Percentiles rank a stretch among this genome's conserved stretches.
These are phyloP conservation scores for Eristalis tenax DNA, from an alignment of 2,888 invertebrate genomes.

Conservation along the genomic window DNA sequence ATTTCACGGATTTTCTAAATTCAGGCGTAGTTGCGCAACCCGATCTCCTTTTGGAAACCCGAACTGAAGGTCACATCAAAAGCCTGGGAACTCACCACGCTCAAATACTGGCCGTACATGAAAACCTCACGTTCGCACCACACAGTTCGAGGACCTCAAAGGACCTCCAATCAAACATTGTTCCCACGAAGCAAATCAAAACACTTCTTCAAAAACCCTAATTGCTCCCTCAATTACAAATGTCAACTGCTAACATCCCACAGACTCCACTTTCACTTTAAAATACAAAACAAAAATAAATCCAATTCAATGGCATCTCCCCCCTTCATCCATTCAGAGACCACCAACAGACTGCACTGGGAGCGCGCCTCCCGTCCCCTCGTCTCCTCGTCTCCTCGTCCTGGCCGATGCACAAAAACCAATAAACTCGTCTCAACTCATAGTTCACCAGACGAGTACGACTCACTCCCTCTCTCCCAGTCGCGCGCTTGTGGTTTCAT, in stretches of 20 bases:
- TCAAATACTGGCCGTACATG: neutral
- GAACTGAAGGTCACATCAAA: neutral
- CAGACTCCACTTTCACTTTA: conserved; percentile 57
- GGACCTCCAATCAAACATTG: neutral
- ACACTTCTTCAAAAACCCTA: conserved; percentile 30
- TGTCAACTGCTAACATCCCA: conserved; percentile 48
- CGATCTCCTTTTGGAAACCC: too few species aligned
- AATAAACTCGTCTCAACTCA: conserved; percentile 36
- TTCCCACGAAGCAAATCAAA: conserved; percentile 62
- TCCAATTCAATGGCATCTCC: neutral
- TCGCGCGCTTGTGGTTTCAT: conserved; percentile 9
- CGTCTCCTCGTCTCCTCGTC: neutral
- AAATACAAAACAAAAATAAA: conserved; percentile 19
- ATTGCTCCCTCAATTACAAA: conserved; percentile 54
- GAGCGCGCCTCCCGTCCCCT: neutral
- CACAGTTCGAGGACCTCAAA: neutral
- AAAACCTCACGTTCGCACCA: neutral
- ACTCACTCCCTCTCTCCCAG: neutral
- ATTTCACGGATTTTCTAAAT: too few species aligned
- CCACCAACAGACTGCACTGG: conserved; percentile 65
- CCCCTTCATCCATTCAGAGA: conserved; percentile 46
- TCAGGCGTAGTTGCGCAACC: too few species aligned
- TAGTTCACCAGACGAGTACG: neutral
- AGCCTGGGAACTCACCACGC: neutral
- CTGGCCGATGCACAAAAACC: conserved; percentile 27